Percentiles rank a stretch among this genome's conserved stretches.
phyloP scores from a whole-genome alignment of 2,113 vertebrate species.

The Onychostruthus taczanowskii region DNA sequence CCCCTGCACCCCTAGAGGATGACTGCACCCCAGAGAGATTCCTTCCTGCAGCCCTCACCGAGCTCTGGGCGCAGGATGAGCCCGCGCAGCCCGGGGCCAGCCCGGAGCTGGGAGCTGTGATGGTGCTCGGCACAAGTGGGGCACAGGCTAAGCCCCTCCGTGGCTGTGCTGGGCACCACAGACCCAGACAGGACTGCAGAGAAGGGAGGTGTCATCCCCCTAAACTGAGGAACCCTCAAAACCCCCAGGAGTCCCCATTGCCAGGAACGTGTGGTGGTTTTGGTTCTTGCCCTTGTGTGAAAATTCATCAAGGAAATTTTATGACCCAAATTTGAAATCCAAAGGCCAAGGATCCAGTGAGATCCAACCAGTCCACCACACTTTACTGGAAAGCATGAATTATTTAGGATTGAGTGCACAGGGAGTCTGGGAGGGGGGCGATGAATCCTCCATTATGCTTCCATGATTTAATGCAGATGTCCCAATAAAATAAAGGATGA shows the following conservation, averaged over 20 bases:
- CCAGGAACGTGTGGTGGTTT: accelerated
- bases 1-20: neutral
- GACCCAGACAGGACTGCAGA: neutral
- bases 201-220: neutral
- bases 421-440: neutral
- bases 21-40: neutral
- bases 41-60: neutral
- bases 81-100: neutral
- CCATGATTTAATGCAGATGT: slow-evolving; percentile 71
- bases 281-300: neutral
- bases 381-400: slow-evolving; percentile 76
- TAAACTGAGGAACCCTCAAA: neutral
- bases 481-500: slow-evolving; percentile 65
- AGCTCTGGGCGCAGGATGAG: neutral
- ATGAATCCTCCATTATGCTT: slow-evolving; percentile 58
- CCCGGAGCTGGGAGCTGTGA: accelerated
- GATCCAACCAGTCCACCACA: neutral
- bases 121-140: accelerated
- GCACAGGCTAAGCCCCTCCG: too few species aligned
- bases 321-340: neutral
- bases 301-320: neutral
- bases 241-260: neutral
- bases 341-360: neutral
- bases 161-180: accelerated
- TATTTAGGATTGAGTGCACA: slow-evolving; percentile 31